phyloP scores from a whole-genome alignment of 2,888 invertebrate genomes.

The Drosophila kuntzei region DNA sequence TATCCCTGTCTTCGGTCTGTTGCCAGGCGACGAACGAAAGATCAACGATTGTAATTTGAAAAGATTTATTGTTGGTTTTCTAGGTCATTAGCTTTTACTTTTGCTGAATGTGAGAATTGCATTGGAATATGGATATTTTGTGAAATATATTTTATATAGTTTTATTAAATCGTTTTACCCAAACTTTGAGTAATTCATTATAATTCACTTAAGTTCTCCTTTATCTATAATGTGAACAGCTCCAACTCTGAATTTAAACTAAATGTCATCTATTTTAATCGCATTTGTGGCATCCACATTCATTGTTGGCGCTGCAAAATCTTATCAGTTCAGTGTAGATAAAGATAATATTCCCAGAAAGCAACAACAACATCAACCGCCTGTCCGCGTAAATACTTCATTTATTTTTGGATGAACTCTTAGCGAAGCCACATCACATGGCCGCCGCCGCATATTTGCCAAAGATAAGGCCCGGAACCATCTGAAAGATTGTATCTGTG shows the following conservation, averaged over 20 bases:
- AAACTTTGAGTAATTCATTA: constrained; percentile 14
- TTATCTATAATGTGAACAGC: constrained; percentile 17
- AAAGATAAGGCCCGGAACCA: constrained; percentile 38
- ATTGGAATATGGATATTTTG: neutral
- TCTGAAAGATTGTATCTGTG: constrained; percentile 14
- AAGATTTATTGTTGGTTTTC: constrained; percentile 33
- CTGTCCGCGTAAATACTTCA: constrained; percentile 72
- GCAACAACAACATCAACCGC: constrained; percentile 8
- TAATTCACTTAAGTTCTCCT: neutral
- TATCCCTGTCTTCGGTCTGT: constrained; percentile 32
- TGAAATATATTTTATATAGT: neutral
- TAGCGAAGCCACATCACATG: constrained; percentile 30
- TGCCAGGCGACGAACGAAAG: constrained; percentile 54
- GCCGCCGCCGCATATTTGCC: constrained; percentile 39
- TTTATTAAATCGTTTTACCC: constrained; percentile 36
- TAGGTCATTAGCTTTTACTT: constrained; percentile 75
- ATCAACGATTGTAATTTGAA: constrained; percentile 59
- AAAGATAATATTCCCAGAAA: constrained; percentile 37
- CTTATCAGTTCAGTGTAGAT: constrained; percentile 47
- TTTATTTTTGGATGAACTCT: constrained; percentile 64
- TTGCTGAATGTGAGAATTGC: constrained; percentile 30
- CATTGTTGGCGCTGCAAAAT: constrained; percentile 17
- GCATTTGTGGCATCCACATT: constrained; percentile 15
- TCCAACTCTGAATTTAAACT: constrained; percentile 43
- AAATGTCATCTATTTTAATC: constrained; percentile 31